Evolutionary conservation across 2,888 invertebrate genomes (phyloP).

Genomic region (Protophormia terraenovae): DNA sequence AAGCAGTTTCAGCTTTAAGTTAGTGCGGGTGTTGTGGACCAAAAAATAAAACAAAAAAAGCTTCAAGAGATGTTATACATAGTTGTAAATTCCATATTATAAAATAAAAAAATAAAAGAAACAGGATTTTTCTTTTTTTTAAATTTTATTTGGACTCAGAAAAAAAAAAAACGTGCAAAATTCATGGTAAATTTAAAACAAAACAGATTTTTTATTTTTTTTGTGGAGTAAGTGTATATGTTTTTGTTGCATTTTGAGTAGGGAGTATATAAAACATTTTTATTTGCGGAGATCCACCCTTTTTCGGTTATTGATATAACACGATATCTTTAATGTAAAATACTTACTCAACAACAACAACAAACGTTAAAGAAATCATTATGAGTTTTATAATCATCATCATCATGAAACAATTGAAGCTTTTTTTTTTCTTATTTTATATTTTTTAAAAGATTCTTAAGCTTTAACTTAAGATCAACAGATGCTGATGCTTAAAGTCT

Average conservation of each 20-base stretch:
- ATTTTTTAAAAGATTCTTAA: too few species aligned
- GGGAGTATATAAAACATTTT: constrained; percentile 69
- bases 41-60: too few species aligned
- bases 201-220: constrained; percentile 39
- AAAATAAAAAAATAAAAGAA: constrained; percentile 43
- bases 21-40: constrained; percentile 64
- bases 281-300: constrained; percentile 78
- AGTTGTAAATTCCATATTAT: constrained; percentile 63
- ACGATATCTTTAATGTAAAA: constrained; percentile 73
- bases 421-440: constrained; percentile 8
- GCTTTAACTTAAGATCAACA: constrained; percentile 60
- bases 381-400: constrained; percentile 57
- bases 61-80: constrained; percentile 64
- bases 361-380: constrained; percentile 53
- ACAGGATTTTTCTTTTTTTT: constrained; percentile 52
- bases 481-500: constrained; percentile 61
- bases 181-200: constrained; percentile 54
- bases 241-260: constrained; percentile 45
- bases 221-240: not conserved
- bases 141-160: too few species aligned
- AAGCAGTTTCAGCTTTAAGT: not conserved
- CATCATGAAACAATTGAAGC: constrained; percentile 60
- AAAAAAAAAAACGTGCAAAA: constrained; percentile 64
- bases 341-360: constrained; percentile 7
- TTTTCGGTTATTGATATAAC: constrained; percentile 81